Conservation (phyloP, 1,140 invertebrate species). For the Drosophila ercepeae region DNA sequence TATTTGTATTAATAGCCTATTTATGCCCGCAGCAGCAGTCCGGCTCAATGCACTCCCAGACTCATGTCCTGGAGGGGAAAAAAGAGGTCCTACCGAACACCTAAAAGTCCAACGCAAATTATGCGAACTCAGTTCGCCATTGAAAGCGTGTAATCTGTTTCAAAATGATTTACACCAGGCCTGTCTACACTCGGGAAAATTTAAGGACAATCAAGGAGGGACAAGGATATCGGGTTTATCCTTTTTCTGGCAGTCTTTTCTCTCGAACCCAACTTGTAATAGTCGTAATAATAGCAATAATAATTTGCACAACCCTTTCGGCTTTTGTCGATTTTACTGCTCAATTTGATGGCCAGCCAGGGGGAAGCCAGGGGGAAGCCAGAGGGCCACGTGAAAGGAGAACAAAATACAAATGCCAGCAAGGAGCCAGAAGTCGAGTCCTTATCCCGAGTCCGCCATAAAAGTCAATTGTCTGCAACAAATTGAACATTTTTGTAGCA, state of each 20-base stretch:
- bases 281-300: slow-evolving; percentile 73
- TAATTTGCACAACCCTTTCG: slow-evolving; percentile 77
- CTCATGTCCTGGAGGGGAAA: not conserved
- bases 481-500: slow-evolving; percentile 62
- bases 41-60: slow-evolving; percentile 8
- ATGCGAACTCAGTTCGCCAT: slow-evolving; percentile 23
- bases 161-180: slow-evolving; percentile 55
- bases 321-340: slow-evolving; percentile 65
- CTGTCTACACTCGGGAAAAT: not conserved
- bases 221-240: not conserved
- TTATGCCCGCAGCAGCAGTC: slow-evolving; percentile 50
- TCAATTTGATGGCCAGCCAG: slow-evolving; percentile 64
- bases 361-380: slow-evolving; percentile 20
- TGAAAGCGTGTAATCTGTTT: slow-evolving; percentile 41
- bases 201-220: not conserved
- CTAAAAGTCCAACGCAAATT: slow-evolving; percentile 52
- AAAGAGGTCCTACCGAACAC: slow-evolving; percentile 27
- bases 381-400: not conserved
- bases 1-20: slow-evolving; percentile 74
- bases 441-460: slow-evolving; percentile 30
- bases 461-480: slow-evolving; percentile 68
- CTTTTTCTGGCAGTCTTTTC: slow-evolving; percentile 1
- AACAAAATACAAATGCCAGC: not conserved
- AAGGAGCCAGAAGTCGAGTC: not conserved
- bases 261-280: slow-evolving; percentile 71